These are phyloP conservation scores for Actias luna DNA, from an alignment of 2,888 invertebrate species.

Conservation along the genomic window DNA sequence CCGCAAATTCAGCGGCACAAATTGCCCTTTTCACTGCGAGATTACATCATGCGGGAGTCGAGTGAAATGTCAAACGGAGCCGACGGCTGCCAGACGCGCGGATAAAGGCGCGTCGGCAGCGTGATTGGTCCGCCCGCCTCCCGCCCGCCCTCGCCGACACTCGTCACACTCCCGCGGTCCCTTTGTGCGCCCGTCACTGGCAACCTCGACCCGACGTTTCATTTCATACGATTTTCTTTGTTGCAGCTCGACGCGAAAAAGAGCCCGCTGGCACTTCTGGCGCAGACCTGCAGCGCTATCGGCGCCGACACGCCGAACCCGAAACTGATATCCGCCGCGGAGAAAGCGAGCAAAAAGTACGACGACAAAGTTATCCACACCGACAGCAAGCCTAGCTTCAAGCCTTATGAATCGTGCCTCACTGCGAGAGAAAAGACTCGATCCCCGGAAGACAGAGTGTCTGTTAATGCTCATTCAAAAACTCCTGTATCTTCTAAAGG, in stretches of 20 bases:
- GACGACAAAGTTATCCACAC: constrained; percentile 83
- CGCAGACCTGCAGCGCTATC: constrained; percentile 98
- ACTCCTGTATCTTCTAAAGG: constrained; percentile 82
- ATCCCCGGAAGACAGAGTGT: constrained; percentile 85
- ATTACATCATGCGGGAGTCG: constrained; percentile 82
- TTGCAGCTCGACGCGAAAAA: constrained; percentile 98
- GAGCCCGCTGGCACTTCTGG: constrained; percentile 96
- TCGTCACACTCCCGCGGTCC: constrained; percentile 58
- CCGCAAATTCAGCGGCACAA: constrained; percentile 81
- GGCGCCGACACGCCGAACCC: constrained; percentile 93
- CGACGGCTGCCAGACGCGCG: constrained; percentile 81
- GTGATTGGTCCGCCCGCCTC: constrained; percentile 75
- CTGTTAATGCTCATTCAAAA: constrained; percentile 77
- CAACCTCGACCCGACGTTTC: constrained; percentile 77
- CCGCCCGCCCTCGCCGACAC: constrained; percentile 43
- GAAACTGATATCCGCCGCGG: constrained; percentile 87
- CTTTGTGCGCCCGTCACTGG: constrained; percentile 77
- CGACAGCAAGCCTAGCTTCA: constrained; percentile 85
- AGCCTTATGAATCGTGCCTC: constrained; percentile 88
- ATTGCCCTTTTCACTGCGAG: constrained; percentile 82
- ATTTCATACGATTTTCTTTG: constrained; percentile 78
- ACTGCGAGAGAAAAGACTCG: constrained; percentile 84
- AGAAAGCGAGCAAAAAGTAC: constrained; percentile 85
- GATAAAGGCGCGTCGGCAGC: constrained; percentile 82
- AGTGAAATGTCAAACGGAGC: constrained; percentile 82